phyloP scores from a whole-genome alignment of 2,113 vertebrate genomes.

The Pachyramphus minor region DNA sequence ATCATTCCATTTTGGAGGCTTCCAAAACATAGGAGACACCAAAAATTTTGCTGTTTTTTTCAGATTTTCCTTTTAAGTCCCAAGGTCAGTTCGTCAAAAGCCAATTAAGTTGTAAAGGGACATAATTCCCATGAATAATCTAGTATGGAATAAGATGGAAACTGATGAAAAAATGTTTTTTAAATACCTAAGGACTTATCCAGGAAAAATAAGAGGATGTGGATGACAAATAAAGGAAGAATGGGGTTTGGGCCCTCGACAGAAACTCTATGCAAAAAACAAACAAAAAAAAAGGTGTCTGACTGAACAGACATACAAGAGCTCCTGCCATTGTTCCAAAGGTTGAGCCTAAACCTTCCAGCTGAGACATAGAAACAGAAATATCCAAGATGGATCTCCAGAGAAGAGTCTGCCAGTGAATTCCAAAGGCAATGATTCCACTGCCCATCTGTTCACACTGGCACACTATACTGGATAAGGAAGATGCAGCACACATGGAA shows the following conservation, averaged over 20 bases:
- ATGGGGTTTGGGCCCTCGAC: not conserved
- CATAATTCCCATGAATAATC: conserved; percentile 53
- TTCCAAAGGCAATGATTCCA: not conserved
- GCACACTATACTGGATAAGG: not conserved
- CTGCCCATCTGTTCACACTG: not conserved
- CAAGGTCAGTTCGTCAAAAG: not conserved
- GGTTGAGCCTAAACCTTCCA: not conserved
- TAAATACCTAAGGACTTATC: conserved; percentile 1
- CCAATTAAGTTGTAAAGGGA: conserved; percentile 57
- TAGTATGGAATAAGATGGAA: conserved; percentile 26
- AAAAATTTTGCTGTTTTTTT: not conserved
- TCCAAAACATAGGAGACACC: not conserved
- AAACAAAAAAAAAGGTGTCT: not conserved
- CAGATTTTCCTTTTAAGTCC: conserved; percentile 12
- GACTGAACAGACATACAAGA: conserved; percentile 1
- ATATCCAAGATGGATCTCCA: not conserved
- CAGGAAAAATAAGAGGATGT: conserved; percentile 33
- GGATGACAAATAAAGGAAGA: conserved; percentile 26
- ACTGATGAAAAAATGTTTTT: conserved; percentile 22
- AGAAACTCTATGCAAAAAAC: not conserved
- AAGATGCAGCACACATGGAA: not conserved
- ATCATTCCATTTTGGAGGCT: not conserved
- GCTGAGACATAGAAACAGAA: not conserved
- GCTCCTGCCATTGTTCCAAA: not conserved
- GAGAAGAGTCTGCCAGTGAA: conserved; percentile 4